Base-by-base conservation (phyloP, 1,140 invertebrate genomes). In the Apis florea region DNA sequence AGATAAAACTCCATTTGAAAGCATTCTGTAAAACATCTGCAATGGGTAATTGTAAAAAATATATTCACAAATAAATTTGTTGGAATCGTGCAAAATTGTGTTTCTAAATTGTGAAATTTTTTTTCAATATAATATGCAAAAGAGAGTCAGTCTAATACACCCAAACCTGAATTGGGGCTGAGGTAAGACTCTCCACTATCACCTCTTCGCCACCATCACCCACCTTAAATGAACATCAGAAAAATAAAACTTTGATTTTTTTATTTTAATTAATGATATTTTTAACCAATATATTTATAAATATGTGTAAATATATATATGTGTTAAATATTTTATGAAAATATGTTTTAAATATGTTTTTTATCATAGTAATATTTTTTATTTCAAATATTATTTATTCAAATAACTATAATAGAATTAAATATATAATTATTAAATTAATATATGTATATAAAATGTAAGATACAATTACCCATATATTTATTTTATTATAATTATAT, bases 161-260 rank as follows among this genome's bases (percentile, higher is more conserved):
- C 82, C 88, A 88, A 89, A 90, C 90, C 89, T 90, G 86, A 88
- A 90, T 85, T 79, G 89, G 88, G 85, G 87, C 89, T 90, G 90
- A 87, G 82, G 90, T 88, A 84, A 90, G 88, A 90, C 75, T 90
- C 68, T 90, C 89, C 86, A 90, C 89, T 87, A 90, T 85, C 79
- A 89, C 78, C 84, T 90, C 89, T 89, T 90, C 89, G 63, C 89
- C 89, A 89, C 89, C 89, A 86, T 90, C 89, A 84, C 89, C 89
- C 88, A 90, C 89, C 89, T 90, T 90, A 83, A 90, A 90, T 79
- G 74, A 86, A 89, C 72, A 87, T 69, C 71, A 85, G 71, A 86
- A 82, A 67, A 72, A 15, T 85, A 82, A 81, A 56, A 83, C 17
- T 19, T 76, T 76, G 72, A 86, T 68, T 72, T 63, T n/a, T 71